Percentiles rank a stretch among this genome's conserved stretches.
Evolutionary conservation across 2,113 vertebrate genomes (phyloP).

Genomic region (Bagarius yarrelli): DNA sequence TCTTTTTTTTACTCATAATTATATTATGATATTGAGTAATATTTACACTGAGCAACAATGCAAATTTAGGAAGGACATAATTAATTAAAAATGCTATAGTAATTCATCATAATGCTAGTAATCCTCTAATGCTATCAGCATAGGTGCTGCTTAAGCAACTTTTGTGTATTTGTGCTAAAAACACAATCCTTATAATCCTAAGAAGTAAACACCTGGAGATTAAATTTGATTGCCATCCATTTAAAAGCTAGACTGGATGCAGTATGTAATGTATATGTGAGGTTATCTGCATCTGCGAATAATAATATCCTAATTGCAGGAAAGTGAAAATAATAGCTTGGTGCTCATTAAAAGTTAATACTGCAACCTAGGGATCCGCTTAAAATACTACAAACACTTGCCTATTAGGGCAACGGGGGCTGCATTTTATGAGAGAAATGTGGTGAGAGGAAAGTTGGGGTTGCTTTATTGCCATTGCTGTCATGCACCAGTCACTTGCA

Average conservation of each 20-base stretch:
- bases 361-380: slow-evolving; percentile 38
- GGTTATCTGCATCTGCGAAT: slow-evolving; percentile 40
- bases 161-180: neutral
- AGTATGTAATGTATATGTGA: slow-evolving; percentile 12
- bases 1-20: too few relatives aligned
- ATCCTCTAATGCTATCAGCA: neutral
- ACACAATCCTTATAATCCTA: neutral
- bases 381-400: slow-evolving; percentile 6
- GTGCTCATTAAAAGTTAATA: slow-evolving; percentile 67
- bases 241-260: slow-evolving; percentile 14
- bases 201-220: neutral
- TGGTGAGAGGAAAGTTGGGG: neutral
- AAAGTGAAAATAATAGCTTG: slow-evolving; percentile 65
- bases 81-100: too few relatives aligned
- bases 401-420: slow-evolving; percentile 60
- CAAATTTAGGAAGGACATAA: too few relatives aligned
- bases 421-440: slow-evolving; percentile 28
- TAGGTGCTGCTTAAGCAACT: neutral
- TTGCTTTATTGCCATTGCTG: neutral
- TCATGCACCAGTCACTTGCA: neutral
- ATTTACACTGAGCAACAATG: too few relatives aligned
- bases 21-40: too few relatives aligned
- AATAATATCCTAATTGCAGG: slow-evolving; percentile 68
- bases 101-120: too few relatives aligned
- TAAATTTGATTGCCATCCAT: slow-evolving; percentile 22